These are phyloP conservation scores for Phenganax marumi DNA, from an alignment of 92 coral and sea anemone species.

Conservation along the genomic window DNA sequence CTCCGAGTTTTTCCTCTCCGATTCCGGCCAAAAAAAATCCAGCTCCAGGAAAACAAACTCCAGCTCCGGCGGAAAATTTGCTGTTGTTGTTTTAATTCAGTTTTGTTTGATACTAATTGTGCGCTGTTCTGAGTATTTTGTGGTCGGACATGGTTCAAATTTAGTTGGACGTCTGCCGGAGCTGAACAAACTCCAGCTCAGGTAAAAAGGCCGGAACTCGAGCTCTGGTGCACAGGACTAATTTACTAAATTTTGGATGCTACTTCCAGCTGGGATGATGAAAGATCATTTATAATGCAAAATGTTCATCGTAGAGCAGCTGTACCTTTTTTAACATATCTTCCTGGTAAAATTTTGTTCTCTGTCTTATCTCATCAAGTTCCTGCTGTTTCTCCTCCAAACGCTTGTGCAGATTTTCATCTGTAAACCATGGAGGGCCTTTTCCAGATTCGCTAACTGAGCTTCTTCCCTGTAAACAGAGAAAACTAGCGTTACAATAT, in stretches of 20 bases:
- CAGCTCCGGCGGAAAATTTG: background rate
- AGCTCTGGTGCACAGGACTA: background rate
- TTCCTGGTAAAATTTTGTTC: conserved; percentile 15
- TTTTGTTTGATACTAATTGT: background rate
- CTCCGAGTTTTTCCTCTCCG: no score
- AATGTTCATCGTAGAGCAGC: background rate
- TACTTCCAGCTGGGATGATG: background rate
- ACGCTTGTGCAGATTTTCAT: conserved; percentile 18
- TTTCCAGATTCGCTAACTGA: background rate
- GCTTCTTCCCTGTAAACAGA: conserved; percentile 17
- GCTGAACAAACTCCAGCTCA: no score
- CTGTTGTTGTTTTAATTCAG: background rate
- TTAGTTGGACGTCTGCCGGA: background rate
- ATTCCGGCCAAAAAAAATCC: background rate
- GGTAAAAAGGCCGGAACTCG: background rate
- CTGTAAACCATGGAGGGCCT: conserved; percentile 7
- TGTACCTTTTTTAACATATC: conserved; percentile 24
- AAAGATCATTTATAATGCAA: background rate
- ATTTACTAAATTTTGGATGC: background rate
- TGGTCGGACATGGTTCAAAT: background rate
- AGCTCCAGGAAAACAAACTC: background rate
- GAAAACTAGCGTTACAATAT: background rate
- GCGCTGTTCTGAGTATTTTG: background rate
- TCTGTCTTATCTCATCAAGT: conserved; percentile 21
- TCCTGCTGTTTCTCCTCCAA: conserved; percentile 26